Conservation (phyloP, 2,113 vertebrate species). For the Nannobrachium achirus region DNA sequence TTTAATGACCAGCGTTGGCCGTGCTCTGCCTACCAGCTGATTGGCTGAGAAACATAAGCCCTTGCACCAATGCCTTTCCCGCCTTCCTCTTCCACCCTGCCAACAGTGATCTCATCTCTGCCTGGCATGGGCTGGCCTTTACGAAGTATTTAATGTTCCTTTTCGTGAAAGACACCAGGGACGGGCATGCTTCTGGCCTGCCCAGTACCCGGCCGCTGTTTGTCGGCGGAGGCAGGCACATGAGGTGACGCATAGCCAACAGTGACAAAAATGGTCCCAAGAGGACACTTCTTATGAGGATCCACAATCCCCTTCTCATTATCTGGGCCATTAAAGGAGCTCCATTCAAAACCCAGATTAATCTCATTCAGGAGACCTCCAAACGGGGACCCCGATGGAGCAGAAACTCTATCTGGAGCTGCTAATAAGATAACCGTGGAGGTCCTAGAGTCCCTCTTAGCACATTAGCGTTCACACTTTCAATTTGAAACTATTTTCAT, state of each 20-base stretch:
- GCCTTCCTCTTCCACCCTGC: slow-evolving; percentile 33
- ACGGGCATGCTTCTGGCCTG: slow-evolving; percentile 19
- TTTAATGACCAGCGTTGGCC: not conserved
- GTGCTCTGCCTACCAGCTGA: slow-evolving; percentile 25
- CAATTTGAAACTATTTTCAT: slow-evolving; percentile 84
- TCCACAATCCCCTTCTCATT: slow-evolving; percentile 70
- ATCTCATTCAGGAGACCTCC: slow-evolving; percentile 74
- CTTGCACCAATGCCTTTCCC: slow-evolving; percentile 17
- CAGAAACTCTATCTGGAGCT: slow-evolving; percentile 73
- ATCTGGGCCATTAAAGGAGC: slow-evolving; percentile 68
- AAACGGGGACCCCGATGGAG: slow-evolving; percentile 71
- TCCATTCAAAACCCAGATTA: slow-evolving; percentile 76
- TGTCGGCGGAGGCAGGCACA: slow-evolving; percentile 33
- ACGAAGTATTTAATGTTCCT: slow-evolving; percentile 44
- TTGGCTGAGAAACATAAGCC: slow-evolving; percentile 33
- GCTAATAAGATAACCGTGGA: slow-evolving; percentile 81
- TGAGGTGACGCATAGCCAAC: slow-evolving; percentile 51
- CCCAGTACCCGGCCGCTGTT: slow-evolving; percentile 17
- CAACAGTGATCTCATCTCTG: slow-evolving; percentile 35
- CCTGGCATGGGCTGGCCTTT: slow-evolving; percentile 14
- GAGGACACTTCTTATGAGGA: slow-evolving; percentile 64
- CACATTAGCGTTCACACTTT: slow-evolving; percentile 80
- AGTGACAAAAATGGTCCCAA: slow-evolving; percentile 41
- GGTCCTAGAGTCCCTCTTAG: slow-evolving; percentile 75
- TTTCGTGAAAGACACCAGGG: slow-evolving; percentile 33